Percentiles rank a stretch among this genome's conserved stretches.
Evolutionary conservation across 2,888 invertebrate genomes (phyloP).

Genomic region (Ctena decussata): DNA sequence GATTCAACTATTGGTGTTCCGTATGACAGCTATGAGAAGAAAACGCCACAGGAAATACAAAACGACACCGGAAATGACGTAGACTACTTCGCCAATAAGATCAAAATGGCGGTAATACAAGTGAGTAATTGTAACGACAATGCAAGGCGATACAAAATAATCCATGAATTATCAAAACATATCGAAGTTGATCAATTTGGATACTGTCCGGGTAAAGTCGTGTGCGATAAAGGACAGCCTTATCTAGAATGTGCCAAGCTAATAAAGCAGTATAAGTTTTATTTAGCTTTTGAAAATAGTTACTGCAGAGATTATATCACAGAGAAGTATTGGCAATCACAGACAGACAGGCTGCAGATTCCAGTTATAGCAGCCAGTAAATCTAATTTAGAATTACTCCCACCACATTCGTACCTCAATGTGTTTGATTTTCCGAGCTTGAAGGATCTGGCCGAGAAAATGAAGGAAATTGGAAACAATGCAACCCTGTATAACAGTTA

Average conservation of each 20-base stretch:
- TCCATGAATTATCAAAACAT: slow-evolving; percentile 57
- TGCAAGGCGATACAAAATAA: slow-evolving; percentile 52
- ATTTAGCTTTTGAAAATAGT: slow-evolving; percentile 75
- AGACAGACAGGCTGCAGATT: slow-evolving; percentile 62
- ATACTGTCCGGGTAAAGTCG: slow-evolving; percentile 34
- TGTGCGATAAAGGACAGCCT: slow-evolving; percentile 29
- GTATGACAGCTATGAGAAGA: slow-evolving; percentile 57
- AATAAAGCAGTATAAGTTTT: slow-evolving; percentile 71
- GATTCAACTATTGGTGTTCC: slow-evolving; percentile 73
- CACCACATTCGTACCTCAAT: slow-evolving; percentile 61
- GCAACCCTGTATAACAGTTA: slow-evolving; percentile 70
- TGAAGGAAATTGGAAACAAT: slow-evolving; percentile 65
- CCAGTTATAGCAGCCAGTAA: slow-evolving; percentile 73
- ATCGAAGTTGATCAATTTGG: slow-evolving; percentile 53
- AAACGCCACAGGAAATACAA: slow-evolving; percentile 32
- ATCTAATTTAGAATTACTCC: slow-evolving; percentile 43
- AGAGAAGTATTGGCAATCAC: slow-evolving; percentile 75
- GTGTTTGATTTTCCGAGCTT: slow-evolving; percentile 66
- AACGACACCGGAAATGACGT: not conserved
- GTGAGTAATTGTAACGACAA: slow-evolving; percentile 64
- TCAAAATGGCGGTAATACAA: slow-evolving; percentile 49
- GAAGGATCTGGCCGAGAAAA: slow-evolving; percentile 63
- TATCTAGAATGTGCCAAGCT: slow-evolving; percentile 42
- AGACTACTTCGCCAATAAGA: slow-evolving; percentile 36
- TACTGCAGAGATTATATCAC: slow-evolving; percentile 76